Percentiles rank a stretch among this genome's conserved stretches.
Conservation (phyloP, 2,797 vertebrate species). For the Enteromius radiatus region DNA sequence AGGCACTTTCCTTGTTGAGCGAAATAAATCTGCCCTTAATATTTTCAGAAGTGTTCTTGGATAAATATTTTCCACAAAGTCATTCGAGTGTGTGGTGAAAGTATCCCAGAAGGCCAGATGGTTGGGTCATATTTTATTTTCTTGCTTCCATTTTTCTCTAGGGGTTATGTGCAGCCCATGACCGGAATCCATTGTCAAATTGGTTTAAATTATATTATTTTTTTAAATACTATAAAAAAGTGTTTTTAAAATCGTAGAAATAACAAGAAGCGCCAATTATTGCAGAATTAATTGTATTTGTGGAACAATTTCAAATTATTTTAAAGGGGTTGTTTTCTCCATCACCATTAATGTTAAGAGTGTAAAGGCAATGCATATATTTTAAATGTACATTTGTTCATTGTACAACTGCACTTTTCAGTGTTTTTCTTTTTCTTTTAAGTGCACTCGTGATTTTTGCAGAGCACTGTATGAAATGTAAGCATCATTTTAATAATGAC, state of each 20-base stretch:
- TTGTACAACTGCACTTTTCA: slow-evolving; percentile 52
- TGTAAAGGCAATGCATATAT: slow-evolving; percentile 18
- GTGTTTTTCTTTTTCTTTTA: slow-evolving; percentile 11
- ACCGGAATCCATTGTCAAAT: slow-evolving; percentile 1
- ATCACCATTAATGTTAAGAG: slow-evolving; percentile 10
- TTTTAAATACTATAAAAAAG: background rate
- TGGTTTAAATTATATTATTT: background rate
- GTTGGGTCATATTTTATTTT: slow-evolving; percentile 6
- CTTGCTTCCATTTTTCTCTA: background rate
- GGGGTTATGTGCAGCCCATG: background rate
- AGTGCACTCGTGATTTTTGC: slow-evolving; percentile 57
- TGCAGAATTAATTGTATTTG: slow-evolving; percentile 9
- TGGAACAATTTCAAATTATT: slow-evolving; percentile 16
- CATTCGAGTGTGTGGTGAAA: background rate
- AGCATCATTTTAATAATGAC: slow-evolving; percentile 89
- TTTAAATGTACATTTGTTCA: slow-evolving; percentile 39
- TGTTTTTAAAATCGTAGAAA: slow-evolving; percentile 24
- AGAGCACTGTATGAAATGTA: slow-evolving; percentile 88
- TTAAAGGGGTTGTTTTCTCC: slow-evolving; percentile 13
- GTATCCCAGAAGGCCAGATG: background rate
- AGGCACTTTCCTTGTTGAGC: background rate
- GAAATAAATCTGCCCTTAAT: background rate
- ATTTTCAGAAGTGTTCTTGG: background rate
- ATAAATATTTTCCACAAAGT: background rate
- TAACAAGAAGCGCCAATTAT: slow-evolving; percentile 1